phyloP scores from a whole-genome alignment of 1,140 invertebrate genomes.

The Rhynchophorus ferrugineus region DNA sequence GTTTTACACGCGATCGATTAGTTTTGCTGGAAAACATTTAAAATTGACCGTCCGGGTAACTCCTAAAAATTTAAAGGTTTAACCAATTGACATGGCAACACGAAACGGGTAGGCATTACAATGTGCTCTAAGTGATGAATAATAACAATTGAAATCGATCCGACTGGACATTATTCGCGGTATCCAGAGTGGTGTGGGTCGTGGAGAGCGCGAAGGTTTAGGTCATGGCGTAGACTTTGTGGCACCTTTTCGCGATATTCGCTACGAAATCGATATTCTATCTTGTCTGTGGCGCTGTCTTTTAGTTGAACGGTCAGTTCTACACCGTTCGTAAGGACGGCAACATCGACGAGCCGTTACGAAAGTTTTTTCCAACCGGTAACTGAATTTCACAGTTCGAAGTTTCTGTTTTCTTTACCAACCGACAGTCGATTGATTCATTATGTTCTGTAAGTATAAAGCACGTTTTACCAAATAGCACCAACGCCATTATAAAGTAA shows the following conservation, averaged over 20 bases:
- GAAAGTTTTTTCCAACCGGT: neutral
- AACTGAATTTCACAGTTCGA: too few species aligned
- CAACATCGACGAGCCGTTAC: neutral
- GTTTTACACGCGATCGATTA: too few species aligned
- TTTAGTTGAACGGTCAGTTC: neutral
- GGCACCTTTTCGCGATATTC: conserved; percentile 19
- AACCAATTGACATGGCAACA: too few species aligned
- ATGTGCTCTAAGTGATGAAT: too few species aligned
- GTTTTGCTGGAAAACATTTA: too few species aligned
- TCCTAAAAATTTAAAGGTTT: too few species aligned
- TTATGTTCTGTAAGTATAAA: conserved; percentile 2
- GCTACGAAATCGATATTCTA: conserved; percentile 21
- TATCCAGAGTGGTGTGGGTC: neutral
- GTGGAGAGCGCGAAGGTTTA: conserved; percentile 18
- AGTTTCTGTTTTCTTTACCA: too few species aligned
- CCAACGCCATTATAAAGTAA: too few species aligned
- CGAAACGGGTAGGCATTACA: too few species aligned
- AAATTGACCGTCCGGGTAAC: too few species aligned
- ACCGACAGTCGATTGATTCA: neutral
- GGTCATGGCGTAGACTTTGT: conserved; percentile 21
- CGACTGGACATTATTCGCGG: neutral
- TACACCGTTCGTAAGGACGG: neutral
- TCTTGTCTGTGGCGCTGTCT: conserved; percentile 12
- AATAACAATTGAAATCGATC: neutral
- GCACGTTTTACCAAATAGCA: too few species aligned